Percentiles rank a stretch among this genome's conserved stretches.
phyloP scores from a whole-genome alignment of 2,113 vertebrate species.

The Salvelinus fontinalis region DNA sequence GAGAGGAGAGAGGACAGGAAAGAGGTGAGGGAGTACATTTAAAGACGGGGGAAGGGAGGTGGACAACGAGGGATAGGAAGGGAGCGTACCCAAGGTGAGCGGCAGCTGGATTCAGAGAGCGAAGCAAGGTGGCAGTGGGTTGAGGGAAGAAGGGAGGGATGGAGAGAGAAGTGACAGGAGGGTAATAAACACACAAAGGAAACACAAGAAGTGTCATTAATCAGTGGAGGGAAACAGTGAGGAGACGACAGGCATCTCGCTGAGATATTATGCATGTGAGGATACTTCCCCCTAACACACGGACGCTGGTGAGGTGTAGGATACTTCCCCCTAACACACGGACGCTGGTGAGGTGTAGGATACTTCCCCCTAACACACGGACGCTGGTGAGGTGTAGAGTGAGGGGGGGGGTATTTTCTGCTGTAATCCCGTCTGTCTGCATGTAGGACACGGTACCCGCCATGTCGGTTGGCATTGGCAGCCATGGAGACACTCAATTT shows the following conservation, averaged over 20 bases:
- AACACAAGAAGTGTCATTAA: slow-evolving; percentile 7
- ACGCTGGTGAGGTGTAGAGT: too few species aligned
- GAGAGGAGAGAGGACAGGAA: slow-evolving; percentile 7
- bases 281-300: too few species aligned
- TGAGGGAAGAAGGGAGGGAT: not conserved
- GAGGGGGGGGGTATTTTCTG: not conserved
- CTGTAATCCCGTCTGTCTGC: not conserved
- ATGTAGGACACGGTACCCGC: too few species aligned
- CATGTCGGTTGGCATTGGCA: not conserved
- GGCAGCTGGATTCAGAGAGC: not conserved
- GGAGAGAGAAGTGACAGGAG: slow-evolving; percentile 1
- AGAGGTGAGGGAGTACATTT: slow-evolving; percentile 26
- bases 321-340: too few species aligned
- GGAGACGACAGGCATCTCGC: not conserved
- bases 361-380: too few species aligned
- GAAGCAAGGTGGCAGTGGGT: not conserved
- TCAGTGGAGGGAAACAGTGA: slow-evolving; percentile 2
- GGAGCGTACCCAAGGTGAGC: slow-evolving; percentile 26
- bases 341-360: too few species aligned
- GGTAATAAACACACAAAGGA: slow-evolving; percentile 8
- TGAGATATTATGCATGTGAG: slow-evolving; percentile 21
- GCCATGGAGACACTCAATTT: not conserved
- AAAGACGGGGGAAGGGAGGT: not conserved
- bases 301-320: too few species aligned
- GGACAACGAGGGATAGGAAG: not conserved